Percentiles rank a stretch among this genome's conserved stretches.
Conservation (phyloP, 2,888 invertebrate species). For the Congeria kusceri region DNA sequence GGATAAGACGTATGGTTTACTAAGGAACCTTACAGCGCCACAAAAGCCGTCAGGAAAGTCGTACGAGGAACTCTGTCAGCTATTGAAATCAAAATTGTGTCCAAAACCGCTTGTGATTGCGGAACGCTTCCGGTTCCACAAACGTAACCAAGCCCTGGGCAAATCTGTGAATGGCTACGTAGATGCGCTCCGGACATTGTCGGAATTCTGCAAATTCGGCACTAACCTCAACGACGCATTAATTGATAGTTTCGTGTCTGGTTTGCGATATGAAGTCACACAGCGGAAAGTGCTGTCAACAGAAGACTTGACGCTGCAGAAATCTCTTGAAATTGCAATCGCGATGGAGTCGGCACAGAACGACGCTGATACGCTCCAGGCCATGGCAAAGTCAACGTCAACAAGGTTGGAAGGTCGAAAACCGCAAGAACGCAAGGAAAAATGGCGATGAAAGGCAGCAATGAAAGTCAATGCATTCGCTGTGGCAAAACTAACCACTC, state of each 20-base stretch:
- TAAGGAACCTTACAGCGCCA: conserved; percentile 21
- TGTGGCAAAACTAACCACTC: conserved; percentile 10
- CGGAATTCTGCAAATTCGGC: conserved; percentile 52
- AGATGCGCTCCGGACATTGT: conserved; percentile 43
- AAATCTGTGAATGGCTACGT: conserved; percentile 34
- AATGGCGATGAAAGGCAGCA: not conserved
- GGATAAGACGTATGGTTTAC: conserved; percentile 13
- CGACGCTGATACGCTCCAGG: conserved; percentile 29
- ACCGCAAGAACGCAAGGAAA: not conserved
- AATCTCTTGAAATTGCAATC: conserved; percentile 27
- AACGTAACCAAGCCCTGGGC: not conserved
- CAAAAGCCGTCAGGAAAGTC: conserved; percentile 20
- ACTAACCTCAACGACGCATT: conserved; percentile 36
- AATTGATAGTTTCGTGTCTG: conserved; percentile 59
- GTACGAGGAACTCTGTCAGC: conserved; percentile 12
- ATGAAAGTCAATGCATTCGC: conserved; percentile 1
- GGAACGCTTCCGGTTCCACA: conserved; percentile 2
- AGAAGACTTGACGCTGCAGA: conserved; percentile 23
- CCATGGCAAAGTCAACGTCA: not conserved
- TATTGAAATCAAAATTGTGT: conserved; percentile 8
- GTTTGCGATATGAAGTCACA: conserved; percentile 31
- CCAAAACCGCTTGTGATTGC: conserved; percentile 3
- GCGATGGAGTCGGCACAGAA: conserved; percentile 53
- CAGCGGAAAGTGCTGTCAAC: conserved; percentile 49
- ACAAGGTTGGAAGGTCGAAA: not conserved